Base-by-base conservation (phyloP, 1,140 invertebrate genomes). In the Pseudomyrmex cubaensis region DNA sequence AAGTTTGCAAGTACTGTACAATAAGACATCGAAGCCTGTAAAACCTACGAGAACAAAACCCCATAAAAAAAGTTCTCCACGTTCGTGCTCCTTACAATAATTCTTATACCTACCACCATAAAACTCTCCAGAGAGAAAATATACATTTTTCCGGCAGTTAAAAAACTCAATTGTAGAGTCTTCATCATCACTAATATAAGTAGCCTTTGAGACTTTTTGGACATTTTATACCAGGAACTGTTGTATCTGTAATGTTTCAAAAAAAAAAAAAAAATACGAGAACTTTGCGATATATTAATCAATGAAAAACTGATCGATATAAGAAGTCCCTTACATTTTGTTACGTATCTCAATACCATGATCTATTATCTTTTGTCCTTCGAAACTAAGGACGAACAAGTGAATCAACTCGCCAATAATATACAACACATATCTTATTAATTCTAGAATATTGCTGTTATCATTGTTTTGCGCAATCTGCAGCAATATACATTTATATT, bases 341-440 rank as follows among this genome's bases (percentile, higher is more conserved):
- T 66, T 20, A 64, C 66, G 48, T 7, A 77, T 56, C n/a, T 54
- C 50, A 25, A 62, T 22, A 57, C 87, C 87, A 10, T 90, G 83
- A 63, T 86, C 78, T 44, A 87, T 87, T 10, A 90, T 13, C 10
- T 76, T 83, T 56, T 90, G 85, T 15, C 89, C 84, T 15, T 82
- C 85, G 44, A 70, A 89, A 82, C 76, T 85, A 12, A 87, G 20
- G 22, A 50, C 80, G 15, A 90, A 89, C 50, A 90, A 64, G 61
- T 89, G 89, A 8, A 87, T 63, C 46, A 89, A 13, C 25, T 86
- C 63, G n/a, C 56, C 87, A 4, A 86, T 0, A 5, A 82, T 61
- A 25, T 83, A 88, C 12, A 63, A 5, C 1, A 35, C 13, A 52
- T 75, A 88, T 57, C 76, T 83, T 2, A 72, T 4, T 12, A 2